These are phyloP conservation scores for Hermatobates lingyangjiaoensis DNA, from an alignment of 1,140 invertebrate species.

Conservation along the genomic window DNA sequence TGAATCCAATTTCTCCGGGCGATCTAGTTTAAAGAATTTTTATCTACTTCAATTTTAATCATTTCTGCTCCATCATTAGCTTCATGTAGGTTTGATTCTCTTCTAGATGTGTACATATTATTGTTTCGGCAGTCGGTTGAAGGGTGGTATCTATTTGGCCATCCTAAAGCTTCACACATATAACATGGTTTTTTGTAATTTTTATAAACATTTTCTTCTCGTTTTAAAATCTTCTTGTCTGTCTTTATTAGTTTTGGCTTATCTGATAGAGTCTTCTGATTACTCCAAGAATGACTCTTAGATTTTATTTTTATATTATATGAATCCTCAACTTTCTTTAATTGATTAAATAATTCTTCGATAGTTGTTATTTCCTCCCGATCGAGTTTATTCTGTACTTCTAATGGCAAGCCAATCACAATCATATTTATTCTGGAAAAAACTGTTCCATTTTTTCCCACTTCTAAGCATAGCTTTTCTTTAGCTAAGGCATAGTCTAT, in stretches of 20 bases:
- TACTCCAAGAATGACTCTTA: background rate
- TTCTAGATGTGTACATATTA: background rate
- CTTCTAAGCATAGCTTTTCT: conserved; percentile 1
- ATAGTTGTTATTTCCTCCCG: background rate
- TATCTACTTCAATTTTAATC: background rate
- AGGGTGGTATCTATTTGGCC: conserved; percentile 1
- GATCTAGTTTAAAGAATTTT: background rate
- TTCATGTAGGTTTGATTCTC: background rate
- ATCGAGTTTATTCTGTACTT: background rate
- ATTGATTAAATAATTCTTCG: background rate
- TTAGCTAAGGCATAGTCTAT: conserved; percentile 3
- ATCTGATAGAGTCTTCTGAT: background rate
- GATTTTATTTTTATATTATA: background rate
- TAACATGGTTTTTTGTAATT: conserved; percentile 1
- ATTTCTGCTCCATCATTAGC: background rate
- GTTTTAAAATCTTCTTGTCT: background rate
- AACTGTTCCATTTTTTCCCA: background rate
- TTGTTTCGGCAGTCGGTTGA: conserved; percentile 1
- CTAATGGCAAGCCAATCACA: background rate
- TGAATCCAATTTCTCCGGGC: conserved; percentile 3
- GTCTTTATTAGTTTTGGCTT: background rate
- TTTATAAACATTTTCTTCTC: background rate
- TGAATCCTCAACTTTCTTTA: conserved; percentile 1
- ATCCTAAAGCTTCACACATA: conserved; percentile 1
- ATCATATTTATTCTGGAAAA: background rate